These are phyloP conservation scores for Scelioninae gen. 2 DNA, from an alignment of 2,888 invertebrate genomes.

Conservation along the genomic window DNA sequence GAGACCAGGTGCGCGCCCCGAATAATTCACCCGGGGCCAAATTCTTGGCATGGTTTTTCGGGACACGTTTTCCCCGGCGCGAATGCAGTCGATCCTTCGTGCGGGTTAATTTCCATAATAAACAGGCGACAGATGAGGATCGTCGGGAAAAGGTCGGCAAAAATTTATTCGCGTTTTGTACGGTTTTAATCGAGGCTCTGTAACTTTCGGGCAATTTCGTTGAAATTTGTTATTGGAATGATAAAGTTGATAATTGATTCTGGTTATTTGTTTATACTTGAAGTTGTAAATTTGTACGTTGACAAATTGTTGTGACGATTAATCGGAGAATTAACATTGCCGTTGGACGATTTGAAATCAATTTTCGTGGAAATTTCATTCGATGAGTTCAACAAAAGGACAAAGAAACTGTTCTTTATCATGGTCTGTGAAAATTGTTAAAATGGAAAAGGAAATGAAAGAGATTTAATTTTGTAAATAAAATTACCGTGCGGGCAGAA, in stretches of 20 bases:
- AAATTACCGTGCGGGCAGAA: neutral
- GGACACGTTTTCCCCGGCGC: slow-evolving; percentile 4
- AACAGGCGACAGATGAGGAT: slow-evolving; percentile 1
- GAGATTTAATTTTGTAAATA: neutral
- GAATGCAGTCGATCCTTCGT: slow-evolving; percentile 27
- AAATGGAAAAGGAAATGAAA: slow-evolving; percentile 2
- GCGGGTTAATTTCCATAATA: slow-evolving; percentile 10
- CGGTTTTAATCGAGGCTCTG: too few species aligned
- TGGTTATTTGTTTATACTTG: too few species aligned
- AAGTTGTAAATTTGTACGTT: too few species aligned
- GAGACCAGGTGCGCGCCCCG: slow-evolving; percentile 23
- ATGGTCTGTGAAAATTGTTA: slow-evolving; percentile 4
- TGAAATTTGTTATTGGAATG: too few species aligned
- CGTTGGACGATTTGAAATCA: too few species aligned
- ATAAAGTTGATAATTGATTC: too few species aligned
- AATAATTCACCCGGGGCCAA: slow-evolving; percentile 21
- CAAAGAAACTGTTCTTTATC: too few species aligned
- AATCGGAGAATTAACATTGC: too few species aligned
- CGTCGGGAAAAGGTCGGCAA: neutral
- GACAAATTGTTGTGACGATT: too few species aligned
- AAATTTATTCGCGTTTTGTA: too few species aligned
- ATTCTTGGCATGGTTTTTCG: slow-evolving; percentile 24
- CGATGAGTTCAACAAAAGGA: neutral
- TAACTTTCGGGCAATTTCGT: too few species aligned
- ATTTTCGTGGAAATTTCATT: slow-evolving; percentile 5